A percentile compares a stretch with the other conserved stretches of the same genome.
Conservation (phyloP, 2,797 vertebrate genomes). For the Molothrus ater region DNA sequence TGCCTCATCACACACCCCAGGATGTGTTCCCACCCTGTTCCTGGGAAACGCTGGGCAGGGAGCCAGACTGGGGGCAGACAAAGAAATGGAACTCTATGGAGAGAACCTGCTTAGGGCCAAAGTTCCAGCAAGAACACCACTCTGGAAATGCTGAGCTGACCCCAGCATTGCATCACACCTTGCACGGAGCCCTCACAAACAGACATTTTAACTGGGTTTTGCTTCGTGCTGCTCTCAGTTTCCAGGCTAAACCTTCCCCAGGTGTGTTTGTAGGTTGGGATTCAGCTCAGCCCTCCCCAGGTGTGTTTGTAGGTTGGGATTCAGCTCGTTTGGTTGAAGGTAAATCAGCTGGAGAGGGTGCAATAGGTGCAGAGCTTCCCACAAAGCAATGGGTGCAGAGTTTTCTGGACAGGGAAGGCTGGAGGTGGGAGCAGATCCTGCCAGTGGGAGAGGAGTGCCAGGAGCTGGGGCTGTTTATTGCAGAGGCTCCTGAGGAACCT, state of each 20-base stretch:
- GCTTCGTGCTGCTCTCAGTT: background rate
- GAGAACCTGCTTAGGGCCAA: rapidly evolving
- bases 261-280: too few relatives aligned
- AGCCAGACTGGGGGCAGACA: rapidly evolving
- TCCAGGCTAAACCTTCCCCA: background rate
- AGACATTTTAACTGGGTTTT: background rate
- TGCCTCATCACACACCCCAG: background rate
- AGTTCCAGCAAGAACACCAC: rapidly evolving
- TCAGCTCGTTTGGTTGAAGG: background rate
- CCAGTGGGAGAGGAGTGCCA: too few relatives aligned
- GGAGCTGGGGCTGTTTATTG: too few relatives aligned
- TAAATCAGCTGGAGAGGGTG: background rate
- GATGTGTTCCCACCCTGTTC: background rate
- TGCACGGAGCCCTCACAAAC: rapidly evolving
- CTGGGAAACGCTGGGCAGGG: rapidly evolving
- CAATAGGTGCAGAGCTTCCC: too few relatives aligned
- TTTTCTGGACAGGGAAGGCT: too few relatives aligned
- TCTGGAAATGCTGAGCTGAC: rapidly evolving
- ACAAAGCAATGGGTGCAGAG: too few relatives aligned
- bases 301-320: background rate
- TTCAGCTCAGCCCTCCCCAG: too few relatives aligned
- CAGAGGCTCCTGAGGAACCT: too few relatives aligned
- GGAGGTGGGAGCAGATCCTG: too few relatives aligned
- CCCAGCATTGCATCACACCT: rapidly evolving
- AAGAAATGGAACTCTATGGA: rapidly evolving